These are phyloP conservation scores for Agrilus cyanescens DNA, from an alignment of 2,888 invertebrate genomes.

Conservation along the genomic window DNA sequence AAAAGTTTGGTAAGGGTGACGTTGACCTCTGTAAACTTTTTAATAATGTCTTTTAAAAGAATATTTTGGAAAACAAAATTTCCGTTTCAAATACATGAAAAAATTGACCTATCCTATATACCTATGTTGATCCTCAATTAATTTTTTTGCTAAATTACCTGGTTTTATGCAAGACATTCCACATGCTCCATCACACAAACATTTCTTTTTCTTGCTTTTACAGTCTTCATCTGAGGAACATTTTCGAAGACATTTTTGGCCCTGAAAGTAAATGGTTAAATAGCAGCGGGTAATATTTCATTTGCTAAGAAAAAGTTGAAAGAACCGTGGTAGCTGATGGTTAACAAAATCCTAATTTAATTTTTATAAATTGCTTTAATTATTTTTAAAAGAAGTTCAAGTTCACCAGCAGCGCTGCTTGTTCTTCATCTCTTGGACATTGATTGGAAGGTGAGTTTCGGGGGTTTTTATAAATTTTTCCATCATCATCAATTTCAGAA, in stretches of 20 bases:
- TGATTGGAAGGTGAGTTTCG: constrained; percentile 75
- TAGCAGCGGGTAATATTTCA: too few species aligned
- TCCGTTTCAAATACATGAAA: not conserved
- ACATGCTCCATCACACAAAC: constrained; percentile 92
- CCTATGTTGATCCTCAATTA: too few species aligned
- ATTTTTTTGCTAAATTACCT: too few species aligned
- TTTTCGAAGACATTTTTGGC: constrained; percentile 80
- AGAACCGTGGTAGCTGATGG: not conserved
- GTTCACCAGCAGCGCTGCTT: constrained; percentile 60
- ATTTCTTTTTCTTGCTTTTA: constrained; percentile 92
- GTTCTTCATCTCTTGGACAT: constrained; percentile 78
- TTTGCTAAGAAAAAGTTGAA: too few species aligned
- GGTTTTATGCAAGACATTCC: constrained; percentile 97
- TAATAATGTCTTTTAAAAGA: too few species aligned
- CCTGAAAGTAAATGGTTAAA: constrained; percentile 36
- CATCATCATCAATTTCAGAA: constrained; percentile 62
- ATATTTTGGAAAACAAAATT: not conserved
- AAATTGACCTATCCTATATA: too few species aligned
- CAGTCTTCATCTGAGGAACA: constrained; percentile 93
- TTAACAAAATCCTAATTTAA: not conserved
- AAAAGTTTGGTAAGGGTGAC: not conserved
- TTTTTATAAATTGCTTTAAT: not conserved
- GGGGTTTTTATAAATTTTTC: constrained; percentile 77
- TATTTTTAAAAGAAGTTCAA: constrained; percentile 9
- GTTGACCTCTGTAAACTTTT: not conserved